These are phyloP conservation scores for Drosophila emarginata DNA, from an alignment of 2,888 invertebrate species.

Conservation along the genomic window DNA sequence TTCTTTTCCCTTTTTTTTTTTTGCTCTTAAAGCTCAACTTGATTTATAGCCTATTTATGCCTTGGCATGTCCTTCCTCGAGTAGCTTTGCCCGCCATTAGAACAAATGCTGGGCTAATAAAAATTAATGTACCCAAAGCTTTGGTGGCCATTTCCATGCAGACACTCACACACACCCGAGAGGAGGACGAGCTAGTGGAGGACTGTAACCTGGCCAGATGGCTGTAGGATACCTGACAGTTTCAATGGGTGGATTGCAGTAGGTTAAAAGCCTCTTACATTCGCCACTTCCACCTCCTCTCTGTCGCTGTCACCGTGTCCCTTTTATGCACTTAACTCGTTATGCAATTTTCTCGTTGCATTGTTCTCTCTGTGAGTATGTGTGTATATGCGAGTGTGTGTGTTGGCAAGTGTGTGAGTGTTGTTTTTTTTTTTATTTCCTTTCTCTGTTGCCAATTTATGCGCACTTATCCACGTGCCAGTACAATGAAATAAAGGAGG, in stretches of 20 bases:
- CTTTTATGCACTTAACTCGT: slow-evolving; percentile 48
- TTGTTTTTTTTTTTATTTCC: slow-evolving; percentile 6
- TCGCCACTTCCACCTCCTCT: not conserved
- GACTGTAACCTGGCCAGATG: slow-evolving; percentile 33
- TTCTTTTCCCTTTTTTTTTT: not conserved
- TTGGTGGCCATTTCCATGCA: slow-evolving; percentile 21
- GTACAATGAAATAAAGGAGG: slow-evolving; percentile 16
- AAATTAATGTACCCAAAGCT: slow-evolving; percentile 51
- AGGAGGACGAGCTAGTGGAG: not conserved
- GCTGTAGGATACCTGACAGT: slow-evolving; percentile 37
- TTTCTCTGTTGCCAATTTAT: slow-evolving; percentile 65
- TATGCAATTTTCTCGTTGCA: slow-evolving; percentile 60
- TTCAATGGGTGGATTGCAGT: not conserved
- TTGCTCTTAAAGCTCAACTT: slow-evolving; percentile 6
- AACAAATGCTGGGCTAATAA: slow-evolving; percentile 48
- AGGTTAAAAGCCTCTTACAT: not conserved
- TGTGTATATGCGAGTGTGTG: not conserved
- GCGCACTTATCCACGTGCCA: slow-evolving; percentile 68
- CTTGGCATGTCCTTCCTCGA: slow-evolving; percentile 16
- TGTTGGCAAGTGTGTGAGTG: too few relatives aligned
- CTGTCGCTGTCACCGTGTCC: not conserved
- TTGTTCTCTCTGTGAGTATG: slow-evolving; percentile 39
- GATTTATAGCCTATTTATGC: slow-evolving; percentile 23
- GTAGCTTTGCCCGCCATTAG: slow-evolving; percentile 46
- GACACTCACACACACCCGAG: slow-evolving; percentile 13